Conservation (phyloP, 2,113 vertebrate genomes). For the Addax nasomaculatus region DNA sequence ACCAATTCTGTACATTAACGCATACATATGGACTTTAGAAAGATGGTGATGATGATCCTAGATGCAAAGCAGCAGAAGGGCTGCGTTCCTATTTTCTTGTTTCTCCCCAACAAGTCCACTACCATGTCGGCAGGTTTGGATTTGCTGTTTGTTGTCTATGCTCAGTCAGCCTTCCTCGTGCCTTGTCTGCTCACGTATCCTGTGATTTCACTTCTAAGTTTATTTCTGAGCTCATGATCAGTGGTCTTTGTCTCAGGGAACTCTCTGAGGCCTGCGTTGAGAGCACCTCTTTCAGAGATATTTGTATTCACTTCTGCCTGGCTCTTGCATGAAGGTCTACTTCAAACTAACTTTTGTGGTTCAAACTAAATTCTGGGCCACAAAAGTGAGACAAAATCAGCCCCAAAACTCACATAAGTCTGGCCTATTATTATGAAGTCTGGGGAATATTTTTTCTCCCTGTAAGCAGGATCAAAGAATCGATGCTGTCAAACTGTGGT, state of each 20-base stretch:
- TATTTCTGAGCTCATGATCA: not conserved
- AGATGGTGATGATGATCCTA: not conserved
- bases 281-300: no score
- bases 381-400: not conserved
- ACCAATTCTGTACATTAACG: accelerated
- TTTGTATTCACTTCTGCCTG: not conserved
- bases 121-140: not conserved
- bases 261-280: accelerated
- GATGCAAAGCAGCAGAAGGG: not conserved
- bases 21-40: not conserved
- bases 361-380: not conserved
- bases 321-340: not conserved
- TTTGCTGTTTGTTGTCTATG: not conserved
- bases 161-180: accelerated
- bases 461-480: not conserved
- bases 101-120: accelerated
- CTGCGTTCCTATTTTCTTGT: not conserved
- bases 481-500: not conserved
- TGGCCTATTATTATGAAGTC: not conserved
- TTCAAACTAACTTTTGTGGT: not conserved
- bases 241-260: not conserved
- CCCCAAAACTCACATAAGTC: accelerated
- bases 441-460: not conserved
- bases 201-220: not conserved
- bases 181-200: not conserved